Evolutionary conservation across 1,140 invertebrate genomes (phyloP).

Genomic region (Zaprionus gabonicus): DNA sequence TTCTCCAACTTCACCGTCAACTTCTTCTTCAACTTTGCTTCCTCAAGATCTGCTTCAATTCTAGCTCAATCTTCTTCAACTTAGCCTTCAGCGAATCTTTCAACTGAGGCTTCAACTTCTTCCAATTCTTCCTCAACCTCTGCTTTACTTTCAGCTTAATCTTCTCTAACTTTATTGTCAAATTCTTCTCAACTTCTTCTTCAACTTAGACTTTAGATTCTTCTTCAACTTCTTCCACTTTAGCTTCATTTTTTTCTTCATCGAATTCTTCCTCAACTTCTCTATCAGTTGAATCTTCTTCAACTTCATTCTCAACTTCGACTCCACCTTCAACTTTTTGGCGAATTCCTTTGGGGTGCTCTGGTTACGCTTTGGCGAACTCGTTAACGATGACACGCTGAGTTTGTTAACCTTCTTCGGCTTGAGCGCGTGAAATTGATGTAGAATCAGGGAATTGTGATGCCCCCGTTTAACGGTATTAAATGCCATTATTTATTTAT

Average conservation of each 20-base stretch:
- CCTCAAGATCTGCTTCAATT: not conserved
- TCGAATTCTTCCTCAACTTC: too few species aligned
- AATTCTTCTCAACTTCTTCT: not conserved
- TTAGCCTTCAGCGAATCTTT: not conserved
- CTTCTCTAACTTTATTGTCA: not conserved
- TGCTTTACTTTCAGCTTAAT: not conserved
- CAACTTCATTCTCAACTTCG: not conserved
- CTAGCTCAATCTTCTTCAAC: not conserved
- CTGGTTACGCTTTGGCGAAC: slow-evolving; percentile 72
- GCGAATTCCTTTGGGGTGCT: slow-evolving; percentile 44
- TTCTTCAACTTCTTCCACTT: not conserved
- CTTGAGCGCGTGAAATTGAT: slow-evolving; percentile 57
- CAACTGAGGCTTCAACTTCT: not conserved
- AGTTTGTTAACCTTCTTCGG: slow-evolving; percentile 72
- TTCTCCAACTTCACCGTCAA: not conserved
- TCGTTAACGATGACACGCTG: slow-evolving; percentile 59
- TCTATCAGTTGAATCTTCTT: not conserved
- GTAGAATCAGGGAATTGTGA: slow-evolving; percentile 5
- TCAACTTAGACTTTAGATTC: not conserved
- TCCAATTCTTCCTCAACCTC: slow-evolving; percentile 1
- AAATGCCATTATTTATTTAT: slow-evolving; percentile 38
- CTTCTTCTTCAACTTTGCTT: not conserved
- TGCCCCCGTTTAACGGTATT: slow-evolving; percentile 55
- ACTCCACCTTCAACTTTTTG: slow-evolving; percentile 30
- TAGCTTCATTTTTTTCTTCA: not conserved